Evolutionary conservation across 2,113 vertebrate species (phyloP), one percentile per base, ranked within the genome.

Genomic region (Paralichthys olivaceus): DNA sequence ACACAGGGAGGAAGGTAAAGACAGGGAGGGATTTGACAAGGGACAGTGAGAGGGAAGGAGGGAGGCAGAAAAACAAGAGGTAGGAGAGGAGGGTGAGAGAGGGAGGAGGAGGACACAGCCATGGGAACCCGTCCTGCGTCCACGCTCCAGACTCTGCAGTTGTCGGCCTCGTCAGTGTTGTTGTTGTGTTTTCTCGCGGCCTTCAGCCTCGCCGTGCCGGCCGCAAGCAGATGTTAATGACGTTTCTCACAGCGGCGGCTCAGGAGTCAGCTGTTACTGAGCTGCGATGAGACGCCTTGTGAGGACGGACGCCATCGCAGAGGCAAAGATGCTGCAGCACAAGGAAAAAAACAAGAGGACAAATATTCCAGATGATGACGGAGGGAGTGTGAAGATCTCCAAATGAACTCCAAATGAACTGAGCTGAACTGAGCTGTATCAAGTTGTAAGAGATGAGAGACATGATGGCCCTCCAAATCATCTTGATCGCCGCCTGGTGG

Each of bases 121-220:
- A 80, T 91, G 87, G 85, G 87, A 91, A 91, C 57, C 67, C 54
- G 15, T 17, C 43, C 43, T 63, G 45, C 15, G 72, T 76, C 58
- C 28, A 26, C 22, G 58, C 74, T 79, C 57, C 79, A 73, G 62
- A 77, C 69, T 58, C 66, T 71, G 59, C 77, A 83, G 82, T 84
- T 69, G 80, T 85, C 40, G 12, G 66, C 62, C 80, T 61, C 14
- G 14, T 76, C 72, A 47, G 51, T 69, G 72, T 75, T 78, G 87
- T 80, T 80, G 75, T 86, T 80, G 77, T 80, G 75, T 86, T 80
- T 88, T 89, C 81, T 83, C 89, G 79, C 63, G 82, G 79, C 85
- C 81, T 81, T 81, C 80, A 75, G 78, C 89, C 53, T 80, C 43
- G 11, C 70, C 8, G 69, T 7, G 69, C 3, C 69, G 73, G 64